Evolutionary conservation across 1,140 invertebrate genomes (phyloP), one percentile per base, ranked within the genome.

Genomic region (Cepaea nemoralis): DNA sequence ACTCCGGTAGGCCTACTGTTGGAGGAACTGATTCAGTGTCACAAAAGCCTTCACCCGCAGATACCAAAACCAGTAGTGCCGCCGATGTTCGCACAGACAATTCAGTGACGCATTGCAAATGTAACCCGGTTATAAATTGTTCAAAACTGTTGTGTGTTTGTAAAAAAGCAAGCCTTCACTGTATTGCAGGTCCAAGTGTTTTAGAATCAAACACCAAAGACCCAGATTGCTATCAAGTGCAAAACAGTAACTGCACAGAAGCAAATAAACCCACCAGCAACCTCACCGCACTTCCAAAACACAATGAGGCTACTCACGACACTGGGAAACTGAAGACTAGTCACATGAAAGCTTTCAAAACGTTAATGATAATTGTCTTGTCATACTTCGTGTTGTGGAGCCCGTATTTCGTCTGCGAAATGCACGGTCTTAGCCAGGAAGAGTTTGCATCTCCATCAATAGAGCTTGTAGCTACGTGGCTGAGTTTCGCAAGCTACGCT

Each of bases 341-440:
- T 39, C 83, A 82, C 27, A 33, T 71, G 33, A 83, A 83, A 73
- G 84, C 84, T 22, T 42, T 83, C 42, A 74, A 77, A 39, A 85
- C 84, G 22, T 42, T 85, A 27, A 70, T 83, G n/a, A 33, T 82
- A n/a, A 77, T 83, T 24, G 69, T 81, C 16, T n/a, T 78, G 1
- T 48, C 82, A 22, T 83, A 76, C 37, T 27, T 83, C 3, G 16
- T 73, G 0, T 39, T 83, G 8, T 85, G 84, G 84, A 79, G 81
- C 16, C 84, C 84, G 19, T 83, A 83, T 59, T 85, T 78, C 39
- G 48, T 78, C 12, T 67, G 71, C 19, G 63, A 77, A 16, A 12
- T 77, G 5, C 48, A 81, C 66, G 74, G 70, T 16, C 27, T 74
- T 8, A n/a, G 0, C 45, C 27, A n/a, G 35, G 5, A 14, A 27